These are phyloP conservation scores for Pseudeuparius sepicola DNA, from an alignment of 2,888 invertebrate species.

Conservation along the genomic window DNA sequence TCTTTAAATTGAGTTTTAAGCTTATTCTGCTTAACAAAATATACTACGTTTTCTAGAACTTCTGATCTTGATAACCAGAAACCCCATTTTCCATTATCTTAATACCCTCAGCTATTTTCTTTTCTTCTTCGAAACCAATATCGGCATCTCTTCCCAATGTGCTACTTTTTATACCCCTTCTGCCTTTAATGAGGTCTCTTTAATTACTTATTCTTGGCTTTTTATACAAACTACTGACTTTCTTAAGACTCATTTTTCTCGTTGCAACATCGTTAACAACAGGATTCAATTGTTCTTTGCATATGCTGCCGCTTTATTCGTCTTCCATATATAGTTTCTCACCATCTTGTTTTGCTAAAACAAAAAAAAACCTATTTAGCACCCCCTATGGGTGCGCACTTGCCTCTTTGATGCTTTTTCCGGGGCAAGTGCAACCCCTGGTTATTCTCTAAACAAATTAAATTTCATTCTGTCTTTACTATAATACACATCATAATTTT, in stretches of 20 bases:
- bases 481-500: too few relatives aligned
- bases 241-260: conserved; percentile 5
- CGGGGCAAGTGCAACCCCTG: too few relatives aligned
- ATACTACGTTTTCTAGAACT: conserved; percentile 6
- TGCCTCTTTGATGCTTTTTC: too few relatives aligned
- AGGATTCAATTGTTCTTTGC: conserved; percentile 4
- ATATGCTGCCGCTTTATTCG: neutral
- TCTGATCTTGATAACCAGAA: conserved; percentile 5
- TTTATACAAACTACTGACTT: conserved; percentile 6
- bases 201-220: too few relatives aligned
- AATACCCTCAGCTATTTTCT: conserved; percentile 1
- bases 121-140: neutral
- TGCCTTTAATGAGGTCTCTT: conserved; percentile 4
- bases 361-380: too few relatives aligned
- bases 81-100: neutral
- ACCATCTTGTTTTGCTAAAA: too few relatives aligned
- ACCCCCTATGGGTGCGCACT: too few relatives aligned
- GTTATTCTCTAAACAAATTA: too few relatives aligned
- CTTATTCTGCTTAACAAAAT: conserved; percentile 8
- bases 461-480: too few relatives aligned
- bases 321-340: conserved; percentile 1
- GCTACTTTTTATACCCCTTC: conserved; percentile 3
- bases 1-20: conserved; percentile 10
- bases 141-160: neutral
- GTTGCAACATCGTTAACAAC: conserved; percentile 5